Base-by-base conservation (phyloP, 2,888 invertebrate genomes). In the Mimumesa dahlbomi region DNA sequence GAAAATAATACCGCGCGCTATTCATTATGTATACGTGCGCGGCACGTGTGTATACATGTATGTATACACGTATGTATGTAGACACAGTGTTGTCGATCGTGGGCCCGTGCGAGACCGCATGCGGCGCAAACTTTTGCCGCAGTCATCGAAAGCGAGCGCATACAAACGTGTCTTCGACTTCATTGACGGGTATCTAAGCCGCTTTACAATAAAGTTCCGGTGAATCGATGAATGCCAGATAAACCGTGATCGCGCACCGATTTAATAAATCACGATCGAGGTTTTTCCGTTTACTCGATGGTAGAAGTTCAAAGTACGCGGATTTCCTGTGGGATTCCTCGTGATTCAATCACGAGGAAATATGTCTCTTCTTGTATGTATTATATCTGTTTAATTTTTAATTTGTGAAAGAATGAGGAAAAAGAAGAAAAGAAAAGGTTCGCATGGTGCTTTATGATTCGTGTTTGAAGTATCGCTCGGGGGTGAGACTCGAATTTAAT, bases 1-100 rank as follows among this genome's bases (percentile, higher is more conserved):
- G 80, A 82, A 83, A 83, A 83, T 83, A 82, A 83, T 83, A 78
- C 77, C 72, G 73, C 78, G 61, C 65, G 67, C 78, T 76, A 82
- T 81, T 77, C 77, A 81, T 81, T 82, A 83, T 80, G 75, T 70
- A 68, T 73, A 70, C 62, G 38, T 36, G 13, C 50, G 19, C 11
- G 5, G 22, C 25, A 31, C 31, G 31, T 29, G 14, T 22, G 25
- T n/a, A 19, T 53, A 29, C 54, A 29, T 22, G 16, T 52, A 50
- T 43, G n/a, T 9, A 43, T 9, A 4, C 9, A 19, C 16, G 31
- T 48, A 31, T 14, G 31, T 1, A 5, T 18, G 5, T 16, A 11
- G 14, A 1, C 19, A 21, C 46, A 18, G 14, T 9, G 6, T 18
- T n/a, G 38, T 50, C 38, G 52, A 54, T 50, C 56, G 18, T 43